Evolutionary conservation across 2,113 vertebrate species (phyloP).

Genomic region (Uria aalge): DNA sequence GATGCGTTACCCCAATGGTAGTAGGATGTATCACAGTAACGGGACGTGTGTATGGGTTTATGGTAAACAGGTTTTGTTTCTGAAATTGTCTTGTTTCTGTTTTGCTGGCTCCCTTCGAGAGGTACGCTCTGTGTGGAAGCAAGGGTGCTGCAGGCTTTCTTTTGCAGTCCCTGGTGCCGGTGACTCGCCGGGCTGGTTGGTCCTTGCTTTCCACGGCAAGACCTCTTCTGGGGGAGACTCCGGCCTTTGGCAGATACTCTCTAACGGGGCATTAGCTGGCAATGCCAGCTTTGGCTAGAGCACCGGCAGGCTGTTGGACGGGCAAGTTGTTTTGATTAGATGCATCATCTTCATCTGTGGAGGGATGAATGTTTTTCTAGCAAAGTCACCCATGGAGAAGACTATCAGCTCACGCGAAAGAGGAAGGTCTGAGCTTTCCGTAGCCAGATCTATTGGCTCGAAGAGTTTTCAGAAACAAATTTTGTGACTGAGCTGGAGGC

Average conservation of each 20-base stretch:
- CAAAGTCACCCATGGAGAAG: background rate
- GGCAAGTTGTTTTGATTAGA: background rate
- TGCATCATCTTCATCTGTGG: background rate
- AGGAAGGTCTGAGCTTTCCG: background rate
- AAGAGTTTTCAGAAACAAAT: background rate
- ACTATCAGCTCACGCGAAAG: background rate
- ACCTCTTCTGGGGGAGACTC: background rate
- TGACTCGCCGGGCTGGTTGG: background rate
- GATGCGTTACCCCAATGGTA: accelerated
- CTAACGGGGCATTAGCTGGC: accelerated
- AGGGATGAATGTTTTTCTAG: background rate
- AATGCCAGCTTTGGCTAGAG: background rate
- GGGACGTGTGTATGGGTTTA: accelerated
- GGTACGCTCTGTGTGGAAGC: accelerated
- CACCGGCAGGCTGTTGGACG: background rate
- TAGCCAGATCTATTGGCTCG: background rate
- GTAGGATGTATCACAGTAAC: accelerated
- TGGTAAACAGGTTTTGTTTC: background rate
- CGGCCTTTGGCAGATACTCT: accelerated
- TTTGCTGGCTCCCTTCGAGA: accelerated
- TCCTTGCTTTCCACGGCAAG: background rate
- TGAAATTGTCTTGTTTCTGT: too few relatives aligned
- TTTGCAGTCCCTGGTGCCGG: background rate
- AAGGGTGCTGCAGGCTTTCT: background rate
- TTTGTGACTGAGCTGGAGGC: background rate